These are phyloP conservation scores for Pseudeuparius sepicola DNA, from an alignment of 2,888 invertebrate genomes.

Conservation along the genomic window DNA sequence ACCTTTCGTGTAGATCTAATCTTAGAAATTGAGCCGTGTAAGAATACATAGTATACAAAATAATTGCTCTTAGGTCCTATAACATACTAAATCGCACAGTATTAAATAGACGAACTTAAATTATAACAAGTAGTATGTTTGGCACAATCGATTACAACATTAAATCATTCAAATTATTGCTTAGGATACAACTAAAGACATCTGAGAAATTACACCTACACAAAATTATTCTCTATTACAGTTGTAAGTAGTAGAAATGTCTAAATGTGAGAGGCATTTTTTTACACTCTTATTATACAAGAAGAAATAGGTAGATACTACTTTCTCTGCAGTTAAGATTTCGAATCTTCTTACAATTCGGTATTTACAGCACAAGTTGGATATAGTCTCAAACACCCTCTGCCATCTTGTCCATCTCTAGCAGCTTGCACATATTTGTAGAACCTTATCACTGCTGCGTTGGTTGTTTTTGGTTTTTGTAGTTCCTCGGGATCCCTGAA, in stretches of 20 bases:
- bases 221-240: background rate
- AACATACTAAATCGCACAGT: no score
- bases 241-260: no score
- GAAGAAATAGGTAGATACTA: no score
- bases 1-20: background rate
- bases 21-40: conserved; percentile 2
- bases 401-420: conserved; percentile 71
- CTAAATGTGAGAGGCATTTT: no score
- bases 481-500: conserved; percentile 67
- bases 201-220: no score
- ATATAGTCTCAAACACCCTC: conserved; percentile 60
- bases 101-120: no score
- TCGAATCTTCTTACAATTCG: no score
- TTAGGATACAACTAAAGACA: conserved; percentile 1
- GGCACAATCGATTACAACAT: background rate
- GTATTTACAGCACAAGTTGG: conserved; percentile 60
- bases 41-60: background rate
- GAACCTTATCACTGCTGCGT: conserved; percentile 62
- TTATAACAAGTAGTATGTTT: no score
- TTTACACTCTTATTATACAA: no score
- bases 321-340: no score
- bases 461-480: conserved; percentile 54
- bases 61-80: conserved; percentile 1
- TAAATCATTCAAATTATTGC: conserved; percentile 1
- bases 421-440: conserved; percentile 73